These are phyloP conservation scores for Lophotis ruficrista DNA, from an alignment of 2,113 vertebrate genomes.

Conservation along the genomic window DNA sequence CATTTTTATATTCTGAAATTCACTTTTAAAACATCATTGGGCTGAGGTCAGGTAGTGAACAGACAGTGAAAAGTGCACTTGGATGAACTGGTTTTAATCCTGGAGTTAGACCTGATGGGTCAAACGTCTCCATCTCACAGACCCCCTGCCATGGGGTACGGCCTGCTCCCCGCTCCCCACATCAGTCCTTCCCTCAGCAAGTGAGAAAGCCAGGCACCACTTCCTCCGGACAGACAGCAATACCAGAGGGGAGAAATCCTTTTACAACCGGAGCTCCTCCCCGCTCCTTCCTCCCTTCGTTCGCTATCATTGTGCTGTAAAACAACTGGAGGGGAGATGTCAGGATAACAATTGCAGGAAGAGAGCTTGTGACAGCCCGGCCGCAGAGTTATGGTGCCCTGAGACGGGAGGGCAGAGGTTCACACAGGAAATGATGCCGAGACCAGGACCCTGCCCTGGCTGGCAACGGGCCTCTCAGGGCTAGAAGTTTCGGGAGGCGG, in stretches of 20 bases:
- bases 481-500: not conserved
- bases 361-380: slow-evolving; percentile 29
- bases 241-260: not conserved
- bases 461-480: not conserved
- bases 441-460: not conserved
- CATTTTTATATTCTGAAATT: not conserved
- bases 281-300: slow-evolving; percentile 13
- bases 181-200: not conserved
- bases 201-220: not conserved
- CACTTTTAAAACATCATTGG: not conserved
- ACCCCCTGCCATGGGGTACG: not conserved
- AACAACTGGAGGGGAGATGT: slow-evolving; percentile 35
- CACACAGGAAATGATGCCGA: not conserved
- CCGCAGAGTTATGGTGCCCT: not conserved
- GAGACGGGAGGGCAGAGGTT: slow-evolving; percentile 16
- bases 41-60: fast-evolving
- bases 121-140: not conserved
- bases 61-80: not conserved
- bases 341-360: slow-evolving; percentile 46
- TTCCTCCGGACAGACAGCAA: not conserved
- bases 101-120: not conserved
- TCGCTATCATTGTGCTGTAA: not conserved
- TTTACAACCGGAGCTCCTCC: not conserved
- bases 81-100: not conserved
- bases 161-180: not conserved